phyloP scores from a whole-genome alignment of 2,888 invertebrate genomes.

The Nycteola revayana region DNA sequence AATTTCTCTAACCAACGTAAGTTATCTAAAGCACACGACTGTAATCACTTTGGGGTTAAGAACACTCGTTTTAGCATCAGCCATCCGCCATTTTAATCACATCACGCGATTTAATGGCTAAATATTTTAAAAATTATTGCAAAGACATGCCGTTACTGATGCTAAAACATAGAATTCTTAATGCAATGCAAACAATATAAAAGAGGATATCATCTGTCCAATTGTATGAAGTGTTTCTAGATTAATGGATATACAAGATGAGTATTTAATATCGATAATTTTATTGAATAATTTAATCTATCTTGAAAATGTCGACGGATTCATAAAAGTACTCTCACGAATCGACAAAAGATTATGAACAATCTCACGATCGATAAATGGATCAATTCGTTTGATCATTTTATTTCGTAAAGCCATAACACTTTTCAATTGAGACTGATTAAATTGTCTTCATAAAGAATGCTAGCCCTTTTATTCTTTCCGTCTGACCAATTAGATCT shows the following conservation, averaged over 20 bases:
- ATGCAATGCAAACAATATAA: slow-evolving; percentile 23
- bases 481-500: slow-evolving; percentile 16
- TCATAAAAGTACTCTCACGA: slow-evolving; percentile 28
- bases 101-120: no score
- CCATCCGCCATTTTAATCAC: no score
- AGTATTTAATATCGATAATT: slow-evolving; percentile 24
- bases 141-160: no score
- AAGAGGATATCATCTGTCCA: slow-evolving; percentile 38
- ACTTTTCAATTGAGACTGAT: slow-evolving; percentile 10
- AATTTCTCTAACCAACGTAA: no score
- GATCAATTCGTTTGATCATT: neutral
- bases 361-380: no score
- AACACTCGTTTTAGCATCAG: no score
- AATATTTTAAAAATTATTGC: no score
- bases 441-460: no score
- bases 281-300: slow-evolving; percentile 25
- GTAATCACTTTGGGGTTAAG: no score
- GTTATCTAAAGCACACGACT: no score
- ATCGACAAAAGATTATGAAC: slow-evolving; percentile 5
- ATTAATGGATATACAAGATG: slow-evolving; percentile 27
- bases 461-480: slow-evolving; percentile 19
- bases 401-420: slow-evolving; percentile 5
- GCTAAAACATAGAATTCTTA: no score
- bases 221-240: slow-evolving; percentile 31
- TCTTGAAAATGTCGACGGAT: slow-evolving; percentile 27